Evolutionary conservation across 2,797 vertebrate genomes (phyloP).

Genomic region (Scomberomorus guttatus): DNA sequence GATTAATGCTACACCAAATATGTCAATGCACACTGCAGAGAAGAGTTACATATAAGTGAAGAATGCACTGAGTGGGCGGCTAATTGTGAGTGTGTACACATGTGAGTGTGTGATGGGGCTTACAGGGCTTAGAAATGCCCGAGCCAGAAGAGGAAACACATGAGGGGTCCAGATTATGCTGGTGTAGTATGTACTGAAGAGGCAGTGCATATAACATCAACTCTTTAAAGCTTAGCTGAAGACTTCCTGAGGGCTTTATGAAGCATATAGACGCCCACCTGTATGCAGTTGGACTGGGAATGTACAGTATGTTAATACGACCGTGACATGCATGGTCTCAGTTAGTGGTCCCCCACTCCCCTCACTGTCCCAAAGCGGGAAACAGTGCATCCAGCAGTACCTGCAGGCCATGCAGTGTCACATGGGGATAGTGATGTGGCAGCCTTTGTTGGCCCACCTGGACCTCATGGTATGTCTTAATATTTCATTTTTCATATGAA

Average conservation of each 20-base stretch:
- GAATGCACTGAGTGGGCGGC: slow-evolving; percentile 44
- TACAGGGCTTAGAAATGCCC: slow-evolving; percentile 18
- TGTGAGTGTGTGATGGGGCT: slow-evolving; percentile 27
- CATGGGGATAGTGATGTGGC: too few relatives aligned
- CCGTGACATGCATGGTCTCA: background rate
- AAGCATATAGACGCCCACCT: slow-evolving; percentile 21
- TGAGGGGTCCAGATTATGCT: slow-evolving; percentile 23
- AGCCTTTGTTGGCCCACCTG: too few relatives aligned
- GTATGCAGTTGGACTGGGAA: slow-evolving; percentile 18
- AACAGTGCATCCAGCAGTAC: too few relatives aligned
- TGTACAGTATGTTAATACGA: background rate
- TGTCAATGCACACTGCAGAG: slow-evolving; percentile 8
- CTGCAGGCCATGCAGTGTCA: too few relatives aligned
- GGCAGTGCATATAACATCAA: background rate
- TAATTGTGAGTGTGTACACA: slow-evolving; percentile 32
- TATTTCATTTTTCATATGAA: too few relatives aligned
- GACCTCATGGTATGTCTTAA: too few relatives aligned
- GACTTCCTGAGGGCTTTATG: slow-evolving; percentile 6
- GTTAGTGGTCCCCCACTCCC: too few relatives aligned
- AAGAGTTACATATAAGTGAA: slow-evolving; percentile 2
- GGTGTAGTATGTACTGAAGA: background rate
- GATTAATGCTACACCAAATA: slow-evolving; percentile 60
- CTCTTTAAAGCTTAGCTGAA: slow-evolving; percentile 4
- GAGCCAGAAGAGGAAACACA: slow-evolving; percentile 6
- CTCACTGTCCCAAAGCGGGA: too few relatives aligned